phyloP scores from a whole-genome alignment of 1,140 invertebrate genomes.

The Pararge aegeria region DNA sequence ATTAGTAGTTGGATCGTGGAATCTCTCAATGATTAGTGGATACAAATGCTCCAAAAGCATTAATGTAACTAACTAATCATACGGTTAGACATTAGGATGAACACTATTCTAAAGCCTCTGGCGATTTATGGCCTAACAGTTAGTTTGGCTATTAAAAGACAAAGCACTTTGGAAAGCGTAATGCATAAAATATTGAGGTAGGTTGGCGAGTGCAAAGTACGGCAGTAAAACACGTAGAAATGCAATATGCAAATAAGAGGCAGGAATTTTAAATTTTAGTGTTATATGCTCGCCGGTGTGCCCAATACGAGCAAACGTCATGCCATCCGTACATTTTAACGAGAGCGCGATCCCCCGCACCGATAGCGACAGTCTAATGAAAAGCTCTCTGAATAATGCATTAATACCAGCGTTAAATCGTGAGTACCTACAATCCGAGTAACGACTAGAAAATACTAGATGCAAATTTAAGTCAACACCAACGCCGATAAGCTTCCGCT shows the following conservation, averaged over 20 bases:
- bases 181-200: conserved; percentile 20
- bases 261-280: conserved; percentile 27
- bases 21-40: too few species aligned
- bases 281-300: conserved; percentile 54
- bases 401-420: conserved; percentile 79
- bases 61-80: conserved; percentile 3
- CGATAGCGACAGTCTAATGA: conserved; percentile 76
- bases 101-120: conserved; percentile 11
- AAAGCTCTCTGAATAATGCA: conserved; percentile 78
- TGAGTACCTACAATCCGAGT: conserved; percentile 71
- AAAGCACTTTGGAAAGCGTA: conserved; percentile 26
- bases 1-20: too few species aligned
- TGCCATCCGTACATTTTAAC: conserved; percentile 77
- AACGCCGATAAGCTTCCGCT: conserved; percentile 66
- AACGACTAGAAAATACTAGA: conserved; percentile 68
- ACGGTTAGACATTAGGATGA: conserved; percentile 2
- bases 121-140: conserved; percentile 12
- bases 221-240: conserved; percentile 17
- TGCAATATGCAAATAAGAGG: conserved; percentile 19
- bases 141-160: conserved; percentile 17
- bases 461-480: conserved; percentile 74
- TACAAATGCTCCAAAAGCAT: neutral
- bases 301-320: conserved; percentile 71
- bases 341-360: conserved; percentile 69
- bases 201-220: conserved; percentile 6